These are phyloP conservation scores for Nycticebus coucang DNA, from an alignment of 2,113 vertebrate genomes.

Conservation along the genomic window DNA sequence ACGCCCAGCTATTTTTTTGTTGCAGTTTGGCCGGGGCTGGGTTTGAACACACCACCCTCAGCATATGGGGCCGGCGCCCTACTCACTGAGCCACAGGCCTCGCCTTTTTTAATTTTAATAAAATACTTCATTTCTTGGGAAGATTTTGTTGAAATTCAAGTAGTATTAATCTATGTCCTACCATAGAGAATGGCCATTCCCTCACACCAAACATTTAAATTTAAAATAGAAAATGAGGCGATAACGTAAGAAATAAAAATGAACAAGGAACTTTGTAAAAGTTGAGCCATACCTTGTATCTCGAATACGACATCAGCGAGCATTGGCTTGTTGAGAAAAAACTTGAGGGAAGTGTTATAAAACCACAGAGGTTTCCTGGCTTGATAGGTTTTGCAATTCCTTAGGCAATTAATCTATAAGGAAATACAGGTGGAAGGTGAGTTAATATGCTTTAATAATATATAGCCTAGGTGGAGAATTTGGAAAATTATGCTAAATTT, in stretches of 20 bases:
- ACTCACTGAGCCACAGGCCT: no score
- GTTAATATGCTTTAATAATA: background rate
- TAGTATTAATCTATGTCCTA: background rate
- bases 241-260: background rate
- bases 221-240: background rate
- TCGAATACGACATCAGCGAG: constrained; percentile 98
- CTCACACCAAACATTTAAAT: background rate
- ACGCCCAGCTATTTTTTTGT: no score
- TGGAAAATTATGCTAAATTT: background rate
- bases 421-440: background rate
- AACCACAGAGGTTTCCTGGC: constrained; percentile 79
- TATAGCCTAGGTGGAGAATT: background rate
- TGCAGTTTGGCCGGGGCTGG: no score
- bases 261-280: background rate
- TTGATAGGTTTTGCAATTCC: constrained; percentile 83
- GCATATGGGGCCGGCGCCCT: no score
- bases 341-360: constrained; percentile 91
- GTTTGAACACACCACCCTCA: no score
- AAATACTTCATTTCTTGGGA: background rate
- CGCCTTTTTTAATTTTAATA: constrained; percentile 13
- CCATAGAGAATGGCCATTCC: background rate
- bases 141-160: background rate
- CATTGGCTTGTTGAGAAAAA: constrained; percentile 95
- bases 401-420: constrained; percentile 78
- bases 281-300: constrained; percentile 91